phyloP scores from a whole-genome alignment of 2,888 invertebrate species.

The Ferdinandea cuprea region DNA sequence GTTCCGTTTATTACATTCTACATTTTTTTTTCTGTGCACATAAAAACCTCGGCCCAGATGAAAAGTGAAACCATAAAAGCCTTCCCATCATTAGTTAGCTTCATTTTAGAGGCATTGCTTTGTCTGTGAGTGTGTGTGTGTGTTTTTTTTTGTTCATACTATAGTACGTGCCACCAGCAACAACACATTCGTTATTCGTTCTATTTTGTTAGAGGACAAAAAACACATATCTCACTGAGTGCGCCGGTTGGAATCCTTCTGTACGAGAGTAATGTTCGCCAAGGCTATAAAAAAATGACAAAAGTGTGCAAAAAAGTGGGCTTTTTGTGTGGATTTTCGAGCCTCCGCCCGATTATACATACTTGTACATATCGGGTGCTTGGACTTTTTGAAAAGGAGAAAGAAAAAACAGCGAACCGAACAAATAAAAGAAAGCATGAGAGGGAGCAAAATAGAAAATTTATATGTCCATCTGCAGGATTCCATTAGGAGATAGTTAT shows the following conservation, averaged over 20 bases:
- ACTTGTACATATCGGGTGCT: too few relatives aligned
- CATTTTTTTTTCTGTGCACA: not conserved
- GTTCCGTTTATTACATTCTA: not conserved
- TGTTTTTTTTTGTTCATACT: constrained; percentile 15
- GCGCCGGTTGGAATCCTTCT: constrained; percentile 42
- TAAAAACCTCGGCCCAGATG: constrained; percentile 14
- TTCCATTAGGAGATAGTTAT: constrained; percentile 69
- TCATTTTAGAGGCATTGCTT: constrained; percentile 30
- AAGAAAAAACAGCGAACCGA: not conserved
- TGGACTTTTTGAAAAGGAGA: not conserved
- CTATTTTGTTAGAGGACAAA: constrained; percentile 3
- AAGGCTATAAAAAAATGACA: constrained; percentile 68
- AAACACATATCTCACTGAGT: constrained; percentile 41
- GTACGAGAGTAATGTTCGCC: constrained; percentile 60
- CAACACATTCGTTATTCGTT: constrained; percentile 18
- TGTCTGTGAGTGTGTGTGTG: not conserved
- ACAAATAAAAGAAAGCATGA: constrained; percentile 22
- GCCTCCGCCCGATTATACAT: too few relatives aligned
- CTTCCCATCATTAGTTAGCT: constrained; percentile 49
- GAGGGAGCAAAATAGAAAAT: constrained; percentile 38
- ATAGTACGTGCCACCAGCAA: constrained; percentile 48
- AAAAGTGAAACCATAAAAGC: constrained; percentile 68
- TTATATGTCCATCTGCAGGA: constrained; percentile 74
- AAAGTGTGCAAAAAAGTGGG: constrained; percentile 56
- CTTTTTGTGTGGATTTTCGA: constrained; percentile 42